These are phyloP conservation scores for Octopus sinensis DNA, from an alignment of 1,140 invertebrate genomes.

Conservation along the genomic window DNA sequence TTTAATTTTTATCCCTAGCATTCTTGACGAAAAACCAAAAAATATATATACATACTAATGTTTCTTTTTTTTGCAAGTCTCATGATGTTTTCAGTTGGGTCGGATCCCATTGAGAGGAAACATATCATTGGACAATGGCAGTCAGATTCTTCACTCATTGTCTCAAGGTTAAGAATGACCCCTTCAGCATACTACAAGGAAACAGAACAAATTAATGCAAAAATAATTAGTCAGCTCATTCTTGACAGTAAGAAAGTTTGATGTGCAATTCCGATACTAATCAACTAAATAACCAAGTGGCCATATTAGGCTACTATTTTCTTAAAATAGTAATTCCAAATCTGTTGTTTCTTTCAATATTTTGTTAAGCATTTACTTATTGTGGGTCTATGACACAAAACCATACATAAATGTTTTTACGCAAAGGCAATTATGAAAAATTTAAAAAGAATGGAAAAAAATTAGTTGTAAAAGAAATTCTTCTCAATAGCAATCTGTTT, in stretches of 20 bases:
- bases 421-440: neutral
- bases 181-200: conserved; percentile 79
- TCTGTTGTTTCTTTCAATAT: too few species aligned
- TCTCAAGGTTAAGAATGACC: conserved; percentile 86
- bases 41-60: conserved; percentile 64
- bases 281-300: too few species aligned
- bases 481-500: neutral
- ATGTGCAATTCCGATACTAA: too few species aligned
- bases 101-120: conserved; percentile 91
- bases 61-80: conserved; percentile 80
- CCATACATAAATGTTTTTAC: neutral
- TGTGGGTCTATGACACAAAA: neutral
- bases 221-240: neutral
- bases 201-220: neutral
- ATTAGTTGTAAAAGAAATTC: neutral
- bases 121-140: conserved; percentile 84
- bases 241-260: neutral
- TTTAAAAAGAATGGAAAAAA: neutral
- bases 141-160: conserved; percentile 85
- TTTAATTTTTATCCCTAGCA: too few species aligned
- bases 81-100: conserved; percentile 91
- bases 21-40: too few species aligned
- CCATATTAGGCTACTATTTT: too few species aligned
- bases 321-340: too few species aligned
- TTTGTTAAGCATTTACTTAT: neutral